Evolutionary conservation across 2,888 invertebrate species (phyloP).

Genomic region (Heteropelma amictum): DNA sequence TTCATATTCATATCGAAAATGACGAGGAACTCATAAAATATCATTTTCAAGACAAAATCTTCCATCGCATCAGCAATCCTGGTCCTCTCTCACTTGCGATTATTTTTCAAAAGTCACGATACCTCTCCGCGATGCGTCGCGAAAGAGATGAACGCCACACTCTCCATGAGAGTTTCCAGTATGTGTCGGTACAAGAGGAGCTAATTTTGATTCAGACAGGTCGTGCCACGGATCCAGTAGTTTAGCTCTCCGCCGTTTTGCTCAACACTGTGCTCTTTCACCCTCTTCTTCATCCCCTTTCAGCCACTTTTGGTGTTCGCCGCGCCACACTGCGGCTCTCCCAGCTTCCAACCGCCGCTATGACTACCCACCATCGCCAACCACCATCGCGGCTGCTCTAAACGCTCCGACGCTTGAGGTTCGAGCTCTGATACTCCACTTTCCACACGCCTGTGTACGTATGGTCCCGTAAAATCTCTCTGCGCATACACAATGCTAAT

Average conservation of each 20-base stretch:
- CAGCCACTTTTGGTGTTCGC: conserved; percentile 41
- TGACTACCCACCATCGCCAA: conserved; percentile 15
- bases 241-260: conserved; percentile 25
- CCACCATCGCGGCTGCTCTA: conserved; percentile 34
- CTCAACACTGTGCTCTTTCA: conserved; percentile 67
- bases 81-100: too few relatives aligned
- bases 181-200: conserved; percentile 61
- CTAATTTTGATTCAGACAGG: conserved; percentile 66
- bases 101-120: too few relatives aligned
- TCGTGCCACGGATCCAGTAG: conserved; percentile 43
- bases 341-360: conserved; percentile 23
- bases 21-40: too few relatives aligned
- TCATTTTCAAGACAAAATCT: too few relatives aligned
- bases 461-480: conserved; percentile 11
- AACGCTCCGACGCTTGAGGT: conserved; percentile 34
- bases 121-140: conserved; percentile 3
- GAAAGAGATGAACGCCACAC: conserved; percentile 12
- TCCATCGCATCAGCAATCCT: too few relatives aligned
- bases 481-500: conserved; percentile 15
- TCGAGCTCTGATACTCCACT: conserved; percentile 33
- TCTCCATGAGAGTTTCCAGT: conserved; percentile 49
- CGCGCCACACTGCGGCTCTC: conserved; percentile 42
- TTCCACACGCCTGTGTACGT: conserved; percentile 14
- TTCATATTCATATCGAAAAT: too few relatives aligned
- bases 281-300: conserved; percentile 59